Evolutionary conservation across 2,113 vertebrate genomes (phyloP), one percentile per base, ranked within the genome.

Genomic region (Syngnathus floridae): DNA sequence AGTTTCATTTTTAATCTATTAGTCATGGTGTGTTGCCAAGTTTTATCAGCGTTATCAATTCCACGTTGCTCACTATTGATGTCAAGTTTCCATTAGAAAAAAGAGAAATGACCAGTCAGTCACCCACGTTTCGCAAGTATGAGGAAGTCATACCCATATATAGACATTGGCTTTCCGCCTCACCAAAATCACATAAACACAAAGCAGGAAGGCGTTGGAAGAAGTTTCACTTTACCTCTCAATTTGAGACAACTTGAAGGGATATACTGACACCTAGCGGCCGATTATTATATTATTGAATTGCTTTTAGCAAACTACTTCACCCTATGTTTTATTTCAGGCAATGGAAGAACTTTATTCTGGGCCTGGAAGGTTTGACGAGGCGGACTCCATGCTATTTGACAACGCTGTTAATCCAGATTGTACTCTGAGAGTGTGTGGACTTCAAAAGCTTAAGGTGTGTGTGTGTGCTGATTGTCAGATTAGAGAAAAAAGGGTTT

Each of bases 381-480:
- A 88, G 0, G 83, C 91, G 73, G 88, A 92, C 62, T 88, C 88
- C 41, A 82, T 94, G 6, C 74, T 94, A 0, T 52, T 88, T 1
- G 84, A 56, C 57, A 78, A 74, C 31, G 67, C 40, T 54, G 69
- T 90, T 21, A 82, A 84, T 51, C 68, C 86, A 21, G 91, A 93
- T 77, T 90, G 87, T 0, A 64, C 82, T 62, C 62, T 94, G 9
- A 86, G 88, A 67, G 88, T 95, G 37, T 90, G 87, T 13, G 86
- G 82, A 55, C 90, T 95, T 35, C 94, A 95, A 73, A 93, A 85
- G 65, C 88, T 92, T 4, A 82, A 90, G 92, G 91, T 92, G 84
- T 78, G 12, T 62, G 2, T 65, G 12, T 46, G 35, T 1, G 64
- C 21, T 5, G 4, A 14, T 45, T 45, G 12, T 16, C 4, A 14